Percentiles rank a stretch among this genome's conserved stretches.
These are phyloP conservation scores for Monoplex corrugatus DNA, from an alignment of 2,888 invertebrate species.

Conservation along the genomic window DNA sequence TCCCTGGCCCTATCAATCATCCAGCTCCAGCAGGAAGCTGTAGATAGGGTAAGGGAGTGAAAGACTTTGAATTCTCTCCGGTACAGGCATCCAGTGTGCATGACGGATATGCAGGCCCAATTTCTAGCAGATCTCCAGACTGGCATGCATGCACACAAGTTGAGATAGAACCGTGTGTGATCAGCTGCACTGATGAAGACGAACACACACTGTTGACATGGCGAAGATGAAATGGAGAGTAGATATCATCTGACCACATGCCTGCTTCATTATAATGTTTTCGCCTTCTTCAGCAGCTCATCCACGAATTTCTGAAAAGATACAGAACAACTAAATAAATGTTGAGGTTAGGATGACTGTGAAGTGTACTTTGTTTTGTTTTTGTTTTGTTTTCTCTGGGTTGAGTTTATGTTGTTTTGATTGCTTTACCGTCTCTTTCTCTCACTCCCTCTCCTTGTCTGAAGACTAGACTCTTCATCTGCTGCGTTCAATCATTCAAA, in stretches of 20 bases:
- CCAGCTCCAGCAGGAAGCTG: too few species aligned
- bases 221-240: conserved; percentile 10
- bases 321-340: too few species aligned
- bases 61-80: not conserved
- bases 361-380: too few species aligned
- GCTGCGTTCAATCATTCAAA: too few species aligned
- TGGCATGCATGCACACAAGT: not conserved
- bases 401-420: too few species aligned
- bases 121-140: not conserved
- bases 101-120: not conserved
- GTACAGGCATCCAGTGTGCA: not conserved
- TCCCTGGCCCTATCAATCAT: too few species aligned
- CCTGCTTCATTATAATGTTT: conserved; percentile 66
- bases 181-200: conserved; percentile 36
- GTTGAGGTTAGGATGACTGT: too few species aligned
- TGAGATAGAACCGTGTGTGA: conserved; percentile 11
- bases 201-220: conserved; percentile 9
- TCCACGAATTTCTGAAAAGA: conserved; percentile 73
- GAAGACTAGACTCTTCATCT: too few species aligned
- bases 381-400: too few species aligned
- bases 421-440: too few species aligned
- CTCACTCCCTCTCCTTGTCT: not conserved
- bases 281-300: conserved; percentile 69
- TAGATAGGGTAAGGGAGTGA: too few species aligned
- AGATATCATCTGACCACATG: not conserved